These are phyloP conservation scores for Enteromius thamalakanensis DNA, from an alignment of 2,797 vertebrate species.

Conservation along the genomic window DNA sequence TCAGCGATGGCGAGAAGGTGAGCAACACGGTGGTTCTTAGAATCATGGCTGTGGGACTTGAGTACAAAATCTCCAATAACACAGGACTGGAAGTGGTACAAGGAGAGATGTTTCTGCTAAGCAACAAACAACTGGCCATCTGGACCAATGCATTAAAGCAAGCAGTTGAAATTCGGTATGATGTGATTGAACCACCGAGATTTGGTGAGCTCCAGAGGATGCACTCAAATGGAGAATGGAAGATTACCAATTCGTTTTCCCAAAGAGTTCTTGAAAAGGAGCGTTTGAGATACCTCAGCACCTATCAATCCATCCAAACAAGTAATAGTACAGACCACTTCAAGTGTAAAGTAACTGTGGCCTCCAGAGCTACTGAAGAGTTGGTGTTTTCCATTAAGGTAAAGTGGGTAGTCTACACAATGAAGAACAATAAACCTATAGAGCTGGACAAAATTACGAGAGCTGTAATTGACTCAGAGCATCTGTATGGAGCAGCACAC, in stretches of 20 bases:
- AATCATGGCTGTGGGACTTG: constrained; percentile 81
- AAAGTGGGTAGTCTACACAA: constrained; percentile 82
- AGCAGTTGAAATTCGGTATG: constrained; percentile 78
- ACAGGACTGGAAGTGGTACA: constrained; percentile 81
- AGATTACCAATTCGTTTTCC: constrained; percentile 79
- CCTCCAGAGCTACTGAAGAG: constrained; percentile 77
- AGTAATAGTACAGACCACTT: constrained; percentile 81
- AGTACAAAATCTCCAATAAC: constrained; percentile 83
- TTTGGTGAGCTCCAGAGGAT: constrained; percentile 86
- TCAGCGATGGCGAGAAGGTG: constrained; percentile 87
- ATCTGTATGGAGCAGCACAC: constrained; percentile 76
- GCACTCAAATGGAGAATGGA: constrained; percentile 83
- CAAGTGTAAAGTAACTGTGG: constrained; percentile 84
- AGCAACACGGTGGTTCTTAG: constrained; percentile 89
- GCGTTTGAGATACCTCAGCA: constrained; percentile 81
- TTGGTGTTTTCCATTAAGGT: constrained; percentile 80
- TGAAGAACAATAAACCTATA: constrained; percentile 79
- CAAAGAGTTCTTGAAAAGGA: constrained; percentile 82
- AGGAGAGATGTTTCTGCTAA: constrained; percentile 78
- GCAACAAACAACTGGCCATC: constrained; percentile 78
- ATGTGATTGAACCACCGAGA: constrained; percentile 78
- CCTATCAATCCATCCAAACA: constrained; percentile 80
- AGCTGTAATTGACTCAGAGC: constrained; percentile 76
- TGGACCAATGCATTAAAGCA: constrained; percentile 82
- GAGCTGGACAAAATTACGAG: constrained; percentile 81